Conservation (phyloP, 2,888 invertebrate genomes). For the Dryadula phaetusa region DNA sequence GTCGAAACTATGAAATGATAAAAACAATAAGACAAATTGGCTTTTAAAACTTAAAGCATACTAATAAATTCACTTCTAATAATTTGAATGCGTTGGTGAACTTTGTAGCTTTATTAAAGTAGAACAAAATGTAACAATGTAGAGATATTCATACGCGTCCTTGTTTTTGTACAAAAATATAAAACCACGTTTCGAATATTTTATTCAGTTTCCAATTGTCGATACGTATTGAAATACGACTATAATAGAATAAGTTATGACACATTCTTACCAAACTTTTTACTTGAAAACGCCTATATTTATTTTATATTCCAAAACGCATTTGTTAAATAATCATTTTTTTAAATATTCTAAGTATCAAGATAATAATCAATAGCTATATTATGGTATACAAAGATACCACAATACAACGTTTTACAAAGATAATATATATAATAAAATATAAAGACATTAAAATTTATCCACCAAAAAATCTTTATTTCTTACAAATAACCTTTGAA, state of each 20-base stretch:
- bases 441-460: not conserved
- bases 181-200: not conserved
- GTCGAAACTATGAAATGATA: no score
- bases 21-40: no score
- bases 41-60: no score
- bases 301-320: not conserved
- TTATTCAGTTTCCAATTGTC: conserved; percentile 8
- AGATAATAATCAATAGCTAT: no score
- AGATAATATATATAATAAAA: not conserved
- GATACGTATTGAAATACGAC: not conserved
- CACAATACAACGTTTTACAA: no score
- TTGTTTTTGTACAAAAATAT: not conserved
- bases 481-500: not conserved
- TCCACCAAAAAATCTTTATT: not conserved
- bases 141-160: not conserved
- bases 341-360: no score
- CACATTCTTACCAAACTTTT: not conserved
- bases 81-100: no score
- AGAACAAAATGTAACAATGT: not conserved
- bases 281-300: not conserved
- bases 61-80: no score
- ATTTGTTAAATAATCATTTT: no score
- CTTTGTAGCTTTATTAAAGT: not conserved
- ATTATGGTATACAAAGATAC: no score
- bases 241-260: not conserved